A percentile compares a stretch with the other conserved stretches of the same genome.
Conservation (phyloP, 2,797 vertebrate species). For the Neosilurus mollespiculum region DNA sequence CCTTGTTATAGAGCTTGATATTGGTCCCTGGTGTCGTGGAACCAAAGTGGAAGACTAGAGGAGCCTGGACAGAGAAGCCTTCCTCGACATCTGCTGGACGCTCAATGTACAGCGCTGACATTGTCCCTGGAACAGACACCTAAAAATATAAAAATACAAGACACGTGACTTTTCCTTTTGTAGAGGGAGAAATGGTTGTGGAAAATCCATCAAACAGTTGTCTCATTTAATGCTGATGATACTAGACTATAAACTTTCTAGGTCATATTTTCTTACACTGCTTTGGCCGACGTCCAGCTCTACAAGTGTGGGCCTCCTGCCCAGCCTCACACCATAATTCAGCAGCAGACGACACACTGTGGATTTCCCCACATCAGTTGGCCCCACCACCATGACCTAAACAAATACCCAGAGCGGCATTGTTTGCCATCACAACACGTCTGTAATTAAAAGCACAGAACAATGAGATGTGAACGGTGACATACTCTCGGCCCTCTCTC, state of each 20-base stretch:
- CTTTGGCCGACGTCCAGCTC: slow-evolving; percentile 97
- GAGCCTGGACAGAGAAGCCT: slow-evolving; percentile 95
- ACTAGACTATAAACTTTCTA: slow-evolving; percentile 14
- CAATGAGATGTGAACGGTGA: background rate
- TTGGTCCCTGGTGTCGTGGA: slow-evolving; percentile 97
- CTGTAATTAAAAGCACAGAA: background rate
- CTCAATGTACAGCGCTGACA: slow-evolving; percentile 94
- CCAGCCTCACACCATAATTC: slow-evolving; percentile 91
- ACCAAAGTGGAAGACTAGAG: slow-evolving; percentile 95
- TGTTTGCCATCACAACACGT: background rate
- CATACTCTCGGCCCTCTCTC: slow-evolving; percentile 89
- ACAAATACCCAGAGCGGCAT: background rate
- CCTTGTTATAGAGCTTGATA: slow-evolving; percentile 99
- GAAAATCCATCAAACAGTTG: background rate
- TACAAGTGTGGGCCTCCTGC: slow-evolving; percentile 91
- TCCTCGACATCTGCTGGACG: slow-evolving; percentile 95
- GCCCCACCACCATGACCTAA: slow-evolving; percentile 94
- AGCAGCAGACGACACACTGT: slow-evolving; percentile 90
- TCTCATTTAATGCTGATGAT: slow-evolving; percentile 4
- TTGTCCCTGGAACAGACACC: slow-evolving; percentile 94
- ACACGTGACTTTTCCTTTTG: background rate
- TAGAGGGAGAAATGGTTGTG: background rate
- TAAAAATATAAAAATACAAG: slow-evolving; percentile 45
- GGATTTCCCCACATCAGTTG: slow-evolving; percentile 94
- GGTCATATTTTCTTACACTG: slow-evolving; percentile 69